phyloP scores from a whole-genome alignment of 1,140 invertebrate genomes.

The Ruditapes philippinarum region DNA sequence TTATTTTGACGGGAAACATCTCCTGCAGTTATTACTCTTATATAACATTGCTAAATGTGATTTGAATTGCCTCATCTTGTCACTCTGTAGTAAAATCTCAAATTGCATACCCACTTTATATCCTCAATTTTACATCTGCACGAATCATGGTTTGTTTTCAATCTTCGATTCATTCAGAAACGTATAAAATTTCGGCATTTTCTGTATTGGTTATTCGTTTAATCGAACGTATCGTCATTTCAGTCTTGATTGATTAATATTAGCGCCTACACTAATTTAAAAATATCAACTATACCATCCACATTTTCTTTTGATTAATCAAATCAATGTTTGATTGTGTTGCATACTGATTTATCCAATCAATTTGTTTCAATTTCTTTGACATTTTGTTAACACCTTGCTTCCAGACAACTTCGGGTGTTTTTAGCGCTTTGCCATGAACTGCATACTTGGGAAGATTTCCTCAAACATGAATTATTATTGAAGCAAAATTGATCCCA shows the following conservation, averaged over 20 bases:
- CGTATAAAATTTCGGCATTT: not conserved
- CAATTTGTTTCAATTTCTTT: conserved; percentile 25
- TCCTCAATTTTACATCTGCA: no score
- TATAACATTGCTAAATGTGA: no score
- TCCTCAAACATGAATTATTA: conserved; percentile 46
- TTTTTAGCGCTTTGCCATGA: conserved; percentile 28
- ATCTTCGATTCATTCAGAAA: not conserved
- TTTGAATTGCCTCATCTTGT: no score
- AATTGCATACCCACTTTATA: no score
- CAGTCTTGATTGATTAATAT: conserved; percentile 14
- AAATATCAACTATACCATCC: not conserved
- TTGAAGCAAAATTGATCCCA: conserved; percentile 1
- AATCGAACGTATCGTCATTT: not conserved
- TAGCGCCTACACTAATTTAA: not conserved
- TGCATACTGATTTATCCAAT: conserved; percentile 28
- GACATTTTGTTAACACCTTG: not conserved
- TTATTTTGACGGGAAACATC: no score
- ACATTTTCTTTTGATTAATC: not conserved
- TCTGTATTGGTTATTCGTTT: not conserved
- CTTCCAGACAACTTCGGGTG: not conserved
- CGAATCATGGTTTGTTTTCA: no score
- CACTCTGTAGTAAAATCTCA: no score
- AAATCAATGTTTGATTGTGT: conserved; percentile 11
- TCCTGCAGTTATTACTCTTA: no score
- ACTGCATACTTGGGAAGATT: no score